These are phyloP conservation scores for Hipposideros armiger DNA, from an alignment of 2,113 vertebrate genomes.

Conservation along the genomic window DNA sequence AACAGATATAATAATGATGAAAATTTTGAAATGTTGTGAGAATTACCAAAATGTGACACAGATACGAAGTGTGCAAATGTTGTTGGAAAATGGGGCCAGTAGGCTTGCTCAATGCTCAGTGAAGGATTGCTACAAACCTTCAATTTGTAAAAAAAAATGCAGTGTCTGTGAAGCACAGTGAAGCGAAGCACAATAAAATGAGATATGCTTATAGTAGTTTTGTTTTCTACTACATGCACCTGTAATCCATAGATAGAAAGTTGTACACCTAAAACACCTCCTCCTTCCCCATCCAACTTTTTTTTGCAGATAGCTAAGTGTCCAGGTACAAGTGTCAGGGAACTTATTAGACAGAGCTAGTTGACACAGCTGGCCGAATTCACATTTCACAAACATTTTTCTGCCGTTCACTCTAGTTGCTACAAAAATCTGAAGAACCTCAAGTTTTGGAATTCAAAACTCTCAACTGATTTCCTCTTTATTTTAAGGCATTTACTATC, in stretches of 20 bases:
- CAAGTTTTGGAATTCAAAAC: neutral
- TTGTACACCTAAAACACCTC: neutral
- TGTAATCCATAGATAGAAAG: neutral
- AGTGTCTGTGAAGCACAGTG: neutral
- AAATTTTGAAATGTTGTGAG: neutral
- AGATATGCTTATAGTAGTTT: neutral
- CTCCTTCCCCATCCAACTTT: neutral
- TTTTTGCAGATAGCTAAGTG: neutral
- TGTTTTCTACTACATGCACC: neutral
- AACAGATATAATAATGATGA: neutral
- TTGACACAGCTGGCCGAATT: neutral
- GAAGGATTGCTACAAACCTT: neutral
- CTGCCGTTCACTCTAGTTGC: neutral
- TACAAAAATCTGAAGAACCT: constrained; percentile 25
- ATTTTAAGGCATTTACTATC: neutral
- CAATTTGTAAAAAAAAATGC: neutral
- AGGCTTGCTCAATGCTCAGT: no score
- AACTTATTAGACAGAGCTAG: neutral
- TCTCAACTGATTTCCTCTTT: neutral
- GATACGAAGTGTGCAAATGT: neutral
- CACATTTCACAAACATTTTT: neutral
- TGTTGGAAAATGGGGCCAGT: neutral
- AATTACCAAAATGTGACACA: neutral
- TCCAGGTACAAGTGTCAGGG: neutral
- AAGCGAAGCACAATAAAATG: neutral